Evolutionary conservation across 2,113 vertebrate genomes (phyloP), one percentile per base, ranked within the genome.

Genomic region (Ginglymostoma cirratum): DNA sequence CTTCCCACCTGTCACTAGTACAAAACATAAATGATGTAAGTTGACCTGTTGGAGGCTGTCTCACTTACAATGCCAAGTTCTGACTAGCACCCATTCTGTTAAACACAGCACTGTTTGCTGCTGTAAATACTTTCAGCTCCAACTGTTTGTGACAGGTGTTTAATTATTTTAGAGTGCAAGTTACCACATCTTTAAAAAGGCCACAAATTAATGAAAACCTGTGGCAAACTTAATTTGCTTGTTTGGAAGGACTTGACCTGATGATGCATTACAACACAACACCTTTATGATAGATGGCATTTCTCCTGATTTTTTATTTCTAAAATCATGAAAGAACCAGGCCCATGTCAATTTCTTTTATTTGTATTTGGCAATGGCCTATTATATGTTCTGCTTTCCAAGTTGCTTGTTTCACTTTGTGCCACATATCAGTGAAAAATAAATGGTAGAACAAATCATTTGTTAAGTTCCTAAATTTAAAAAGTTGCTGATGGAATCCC

Each of bases 101-200:
- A 93, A 38, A 93, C 61, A 90, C 52, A 34, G 86, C 52, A 38
- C 55, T 34, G 55, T 66, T 66, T 23, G 34, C 27, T 76, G 45
- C 94, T 72, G 94, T 90, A 72, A 94, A 70, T 94, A 94, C 55
- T 69, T 94, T 70, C 69, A 70, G 42, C 67, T 70, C 94, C 69
- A 48, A 90, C 69, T 70, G 27, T 67, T 7, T 52, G 61, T 92
- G 55, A 70, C 93, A 94, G 93, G 66, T 94, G 93, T 94, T 48
- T 92, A 92, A 95, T 95, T 72, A 48, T 95, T n/a, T 76, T 45
- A 76, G 94, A 70, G 24, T 95, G 94, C 42, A 95, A 67, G 89
- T 95, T 30, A 95, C 23, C 27, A 45, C 67, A 48, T 76, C 38
- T 48, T 95, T 48, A 95, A 52, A 95, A 24, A 70, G 66, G n/a